phyloP scores from a whole-genome alignment of 2,113 vertebrate genomes.

The Egretta garzetta region DNA sequence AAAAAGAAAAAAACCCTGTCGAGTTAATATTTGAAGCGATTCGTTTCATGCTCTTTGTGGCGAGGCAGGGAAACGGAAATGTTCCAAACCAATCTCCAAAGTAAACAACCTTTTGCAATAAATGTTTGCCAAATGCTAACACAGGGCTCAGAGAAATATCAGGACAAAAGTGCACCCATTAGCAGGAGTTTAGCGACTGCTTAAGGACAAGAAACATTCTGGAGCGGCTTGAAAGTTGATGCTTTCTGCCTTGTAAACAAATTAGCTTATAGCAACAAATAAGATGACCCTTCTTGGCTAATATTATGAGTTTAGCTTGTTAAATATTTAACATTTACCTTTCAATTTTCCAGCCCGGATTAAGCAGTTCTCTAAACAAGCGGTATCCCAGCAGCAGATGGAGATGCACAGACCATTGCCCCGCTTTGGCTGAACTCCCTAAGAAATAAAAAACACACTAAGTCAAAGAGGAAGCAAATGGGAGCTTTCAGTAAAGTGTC shows the following conservation, averaged over 20 bases:
- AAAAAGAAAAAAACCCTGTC: fast-evolving
- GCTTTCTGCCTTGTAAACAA: conserved; percentile 32
- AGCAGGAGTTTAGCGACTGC: conserved; percentile 38
- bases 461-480: background rate
- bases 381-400: conserved; percentile 14
- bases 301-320: background rate
- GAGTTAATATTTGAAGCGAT: background rate
- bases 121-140: conserved; percentile 45
- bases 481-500: background rate
- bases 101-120: conserved; percentile 12
- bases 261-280: conserved; percentile 21
- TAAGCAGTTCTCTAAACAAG: conserved; percentile 39
- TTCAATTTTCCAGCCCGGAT: conserved; percentile 19
- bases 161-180: background rate
- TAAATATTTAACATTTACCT: conserved; percentile 55
- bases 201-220: background rate
- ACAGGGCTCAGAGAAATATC: background rate
- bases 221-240: background rate
- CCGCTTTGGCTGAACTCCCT: background rate
- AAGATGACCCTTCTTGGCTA: background rate
- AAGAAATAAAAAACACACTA: background rate
- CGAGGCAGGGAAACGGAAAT: background rate
- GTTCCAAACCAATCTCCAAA: conserved; percentile 4
- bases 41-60: background rate
- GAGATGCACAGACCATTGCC: conserved; percentile 12